Percentiles rank a stretch among this genome's conserved stretches.
phyloP scores from a whole-genome alignment of 2,888 invertebrate genomes.

The Liodrosophila aerea region DNA sequence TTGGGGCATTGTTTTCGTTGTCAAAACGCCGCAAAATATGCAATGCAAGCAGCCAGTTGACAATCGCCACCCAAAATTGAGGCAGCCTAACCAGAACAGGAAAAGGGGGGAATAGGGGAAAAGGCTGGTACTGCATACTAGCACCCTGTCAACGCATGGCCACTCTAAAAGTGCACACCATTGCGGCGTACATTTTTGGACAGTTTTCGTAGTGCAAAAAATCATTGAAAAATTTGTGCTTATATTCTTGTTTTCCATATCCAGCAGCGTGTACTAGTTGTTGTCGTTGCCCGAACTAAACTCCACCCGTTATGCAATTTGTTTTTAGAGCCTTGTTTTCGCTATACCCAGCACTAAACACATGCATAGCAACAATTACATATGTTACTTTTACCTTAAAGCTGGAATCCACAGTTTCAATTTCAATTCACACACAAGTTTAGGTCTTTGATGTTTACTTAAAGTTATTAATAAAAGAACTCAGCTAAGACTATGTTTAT shows the following conservation, averaged over 20 bases:
- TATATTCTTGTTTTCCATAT: constrained; percentile 58
- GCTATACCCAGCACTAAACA: constrained; percentile 10
- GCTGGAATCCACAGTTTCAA: neutral
- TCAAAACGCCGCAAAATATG: constrained; percentile 70
- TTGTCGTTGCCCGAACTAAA: constrained; percentile 2
- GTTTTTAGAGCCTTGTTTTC: constrained; percentile 64
- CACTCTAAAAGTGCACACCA: constrained; percentile 52
- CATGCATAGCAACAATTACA: neutral
- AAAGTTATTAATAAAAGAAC: too few species aligned
- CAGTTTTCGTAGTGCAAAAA: constrained; percentile 39
- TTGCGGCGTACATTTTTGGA: constrained; percentile 52
- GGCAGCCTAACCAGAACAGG: neutral
- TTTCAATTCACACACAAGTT: neutral
- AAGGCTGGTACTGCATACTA: constrained; percentile 5
- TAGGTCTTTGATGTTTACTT: too few species aligned
- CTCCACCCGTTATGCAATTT: constrained; percentile 54
- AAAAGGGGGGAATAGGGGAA: neutral
- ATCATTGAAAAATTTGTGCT: constrained; percentile 50
- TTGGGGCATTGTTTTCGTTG: constrained; percentile 62
- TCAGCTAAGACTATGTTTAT: too few species aligned
- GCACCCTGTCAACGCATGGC: constrained; percentile 38
- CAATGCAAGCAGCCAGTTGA: constrained; percentile 57
- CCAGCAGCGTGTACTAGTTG: constrained; percentile 34
- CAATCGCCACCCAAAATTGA: constrained; percentile 13
- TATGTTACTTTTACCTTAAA: neutral